These are phyloP conservation scores for Gasterosteus nipponicus DNA, from an alignment of 2,113 vertebrate genomes.

Conservation along the genomic window DNA sequence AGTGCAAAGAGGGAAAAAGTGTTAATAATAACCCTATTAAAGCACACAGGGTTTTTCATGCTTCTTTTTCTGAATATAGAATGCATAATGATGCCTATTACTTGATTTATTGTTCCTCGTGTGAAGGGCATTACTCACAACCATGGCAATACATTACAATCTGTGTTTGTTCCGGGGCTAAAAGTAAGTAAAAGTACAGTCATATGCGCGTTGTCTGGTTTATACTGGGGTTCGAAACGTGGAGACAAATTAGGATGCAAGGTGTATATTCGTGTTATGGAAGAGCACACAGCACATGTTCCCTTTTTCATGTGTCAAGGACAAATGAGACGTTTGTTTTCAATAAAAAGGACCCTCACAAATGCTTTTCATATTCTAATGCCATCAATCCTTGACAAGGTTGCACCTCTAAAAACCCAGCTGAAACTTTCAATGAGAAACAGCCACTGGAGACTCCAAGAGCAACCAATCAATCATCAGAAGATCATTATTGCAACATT, in stretches of 20 bases:
- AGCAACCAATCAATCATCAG: too few relatives aligned
- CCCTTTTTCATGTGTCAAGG: background rate
- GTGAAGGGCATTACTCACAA: too few relatives aligned
- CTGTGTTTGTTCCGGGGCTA: background rate
- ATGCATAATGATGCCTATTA: slow-evolving; percentile 14
- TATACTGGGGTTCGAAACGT: too few relatives aligned
- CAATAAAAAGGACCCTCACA: background rate
- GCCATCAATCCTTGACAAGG: background rate
- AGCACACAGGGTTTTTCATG: background rate
- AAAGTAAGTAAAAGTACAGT: background rate
- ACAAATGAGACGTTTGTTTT: background rate
- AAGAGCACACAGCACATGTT: background rate
- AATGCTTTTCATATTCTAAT: background rate
- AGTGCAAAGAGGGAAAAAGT: slow-evolving; percentile 32
- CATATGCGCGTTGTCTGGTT: too few relatives aligned
- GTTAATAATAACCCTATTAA: slow-evolving; percentile 35
- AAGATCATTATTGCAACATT: too few relatives aligned
- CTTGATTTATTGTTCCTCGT: slow-evolving; percentile 20
- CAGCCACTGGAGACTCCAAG: background rate
- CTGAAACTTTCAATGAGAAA: background rate
- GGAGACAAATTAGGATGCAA: background rate
- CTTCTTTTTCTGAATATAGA: slow-evolving; percentile 37
- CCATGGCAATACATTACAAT: too few relatives aligned
- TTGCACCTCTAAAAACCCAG: background rate
- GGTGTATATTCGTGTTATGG: background rate